These are phyloP conservation scores for Panorpa germanica DNA, from an alignment of 2,888 invertebrate species.

Conservation along the genomic window DNA sequence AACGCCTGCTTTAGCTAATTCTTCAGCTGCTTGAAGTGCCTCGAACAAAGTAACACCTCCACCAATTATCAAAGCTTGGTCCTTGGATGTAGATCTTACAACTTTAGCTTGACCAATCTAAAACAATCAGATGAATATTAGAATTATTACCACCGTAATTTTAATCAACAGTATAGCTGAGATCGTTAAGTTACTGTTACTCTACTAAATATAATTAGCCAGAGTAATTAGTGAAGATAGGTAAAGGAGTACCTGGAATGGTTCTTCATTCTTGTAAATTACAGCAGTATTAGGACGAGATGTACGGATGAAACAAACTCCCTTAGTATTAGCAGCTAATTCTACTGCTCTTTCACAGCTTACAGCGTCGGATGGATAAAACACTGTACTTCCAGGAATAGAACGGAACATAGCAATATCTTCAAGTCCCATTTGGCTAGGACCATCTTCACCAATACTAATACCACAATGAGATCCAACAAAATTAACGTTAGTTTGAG, in stretches of 20 bases:
- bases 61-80: constrained; percentile 75
- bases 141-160: too few species aligned
- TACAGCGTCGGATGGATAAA: constrained; percentile 84
- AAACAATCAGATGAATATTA: constrained; percentile 11
- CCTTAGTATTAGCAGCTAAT: constrained; percentile 84
- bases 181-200: too few species aligned
- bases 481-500: constrained; percentile 93
- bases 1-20: constrained; percentile 49
- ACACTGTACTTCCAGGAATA: constrained; percentile 64
- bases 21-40: constrained; percentile 65
- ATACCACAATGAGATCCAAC: constrained; percentile 95
- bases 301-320: constrained; percentile 91
- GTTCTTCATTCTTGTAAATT: constrained; percentile 68
- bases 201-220: neutral
- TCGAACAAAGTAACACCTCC: constrained; percentile 90
- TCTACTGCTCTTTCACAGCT: constrained; percentile 88
- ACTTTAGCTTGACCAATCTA: constrained; percentile 62
- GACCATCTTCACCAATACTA: constrained; percentile 97
- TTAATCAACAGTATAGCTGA: too few species aligned
- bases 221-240: neutral
- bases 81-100: constrained; percentile 51
- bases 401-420: constrained; percentile 90
- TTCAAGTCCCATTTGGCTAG: constrained; percentile 99
- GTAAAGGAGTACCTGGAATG: constrained; percentile 38
- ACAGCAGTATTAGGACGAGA: constrained; percentile 80